Evolutionary conservation across 2,113 vertebrate genomes (phyloP).

Genomic region (Nettapus auritus): DNA sequence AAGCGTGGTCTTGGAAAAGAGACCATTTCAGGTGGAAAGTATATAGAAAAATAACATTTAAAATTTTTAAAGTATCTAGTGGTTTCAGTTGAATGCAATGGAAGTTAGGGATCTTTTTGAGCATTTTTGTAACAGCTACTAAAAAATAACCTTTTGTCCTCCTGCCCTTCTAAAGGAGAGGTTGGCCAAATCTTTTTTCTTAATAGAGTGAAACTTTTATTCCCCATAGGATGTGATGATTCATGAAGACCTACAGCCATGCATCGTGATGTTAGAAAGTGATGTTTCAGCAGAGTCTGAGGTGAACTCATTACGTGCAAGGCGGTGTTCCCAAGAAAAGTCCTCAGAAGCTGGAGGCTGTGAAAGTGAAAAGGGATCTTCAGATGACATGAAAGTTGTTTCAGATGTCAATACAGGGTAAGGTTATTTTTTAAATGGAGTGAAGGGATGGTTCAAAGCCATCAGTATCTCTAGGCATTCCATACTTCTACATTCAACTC

Average conservation of each 20-base stretch:
- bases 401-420: slow-evolving; percentile 60
- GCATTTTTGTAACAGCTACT: background rate
- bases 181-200: background rate
- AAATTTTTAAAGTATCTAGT: background rate
- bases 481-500: background rate
- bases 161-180: background rate
- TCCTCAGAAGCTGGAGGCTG: background rate
- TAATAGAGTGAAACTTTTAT: background rate
- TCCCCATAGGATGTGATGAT: slow-evolving; percentile 36
- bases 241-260: background rate
- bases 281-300: background rate
- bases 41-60: background rate
- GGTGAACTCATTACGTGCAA: background rate
- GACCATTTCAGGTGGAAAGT: background rate
- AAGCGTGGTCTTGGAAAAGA: background rate
- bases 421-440: background rate
- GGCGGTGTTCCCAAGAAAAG: background rate
- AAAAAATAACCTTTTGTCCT: background rate
- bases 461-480: background rate
- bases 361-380: background rate
- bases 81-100: background rate
- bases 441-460: background rate
- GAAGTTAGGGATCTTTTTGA: background rate
- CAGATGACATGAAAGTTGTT: background rate
- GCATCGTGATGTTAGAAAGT: background rate